phyloP scores from a whole-genome alignment of 2,888 invertebrate species.

The Lycia hirtaria region DNA sequence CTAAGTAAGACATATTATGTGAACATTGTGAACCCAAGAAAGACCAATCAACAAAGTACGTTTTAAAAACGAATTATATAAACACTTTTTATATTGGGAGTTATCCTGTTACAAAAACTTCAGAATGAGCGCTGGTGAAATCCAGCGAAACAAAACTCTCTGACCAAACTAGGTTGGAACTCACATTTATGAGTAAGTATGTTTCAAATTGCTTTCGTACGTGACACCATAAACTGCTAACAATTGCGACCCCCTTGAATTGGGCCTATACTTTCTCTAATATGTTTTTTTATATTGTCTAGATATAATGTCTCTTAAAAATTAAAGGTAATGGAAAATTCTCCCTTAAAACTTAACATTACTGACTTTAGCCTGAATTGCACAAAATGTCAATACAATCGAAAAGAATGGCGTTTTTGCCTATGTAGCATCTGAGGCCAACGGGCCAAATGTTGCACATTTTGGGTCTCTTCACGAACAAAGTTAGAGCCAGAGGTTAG shows the following conservation, averaged over 20 bases:
- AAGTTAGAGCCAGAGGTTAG: neutral
- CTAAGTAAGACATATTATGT: too few relatives aligned
- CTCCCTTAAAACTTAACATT: too few relatives aligned
- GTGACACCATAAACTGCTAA: slow-evolving; percentile 66
- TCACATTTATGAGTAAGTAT: slow-evolving; percentile 49
- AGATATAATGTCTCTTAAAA: neutral
- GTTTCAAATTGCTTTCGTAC: slow-evolving; percentile 60
- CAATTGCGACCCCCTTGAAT: slow-evolving; percentile 53
- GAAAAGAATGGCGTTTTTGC: too few relatives aligned
- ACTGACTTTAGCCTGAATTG: too few relatives aligned
- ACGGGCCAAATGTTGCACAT: too few relatives aligned
- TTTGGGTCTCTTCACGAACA: neutral
- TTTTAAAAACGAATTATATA: too few relatives aligned
- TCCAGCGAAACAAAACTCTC: slow-evolving; percentile 15
- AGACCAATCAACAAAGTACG: too few relatives aligned
- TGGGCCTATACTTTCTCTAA: slow-evolving; percentile 61
- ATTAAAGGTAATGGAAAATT: too few relatives aligned
- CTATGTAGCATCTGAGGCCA: too few relatives aligned
- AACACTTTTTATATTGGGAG: too few relatives aligned
- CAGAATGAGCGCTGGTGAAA: neutral
- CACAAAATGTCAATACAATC: too few relatives aligned
- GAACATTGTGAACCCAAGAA: too few relatives aligned
- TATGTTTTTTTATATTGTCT: slow-evolving; percentile 24
- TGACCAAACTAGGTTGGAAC: slow-evolving; percentile 35
- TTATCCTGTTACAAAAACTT: neutral